These are phyloP conservation scores for Zingel zingel DNA, from an alignment of 2,113 vertebrate species.

Conservation along the genomic window DNA sequence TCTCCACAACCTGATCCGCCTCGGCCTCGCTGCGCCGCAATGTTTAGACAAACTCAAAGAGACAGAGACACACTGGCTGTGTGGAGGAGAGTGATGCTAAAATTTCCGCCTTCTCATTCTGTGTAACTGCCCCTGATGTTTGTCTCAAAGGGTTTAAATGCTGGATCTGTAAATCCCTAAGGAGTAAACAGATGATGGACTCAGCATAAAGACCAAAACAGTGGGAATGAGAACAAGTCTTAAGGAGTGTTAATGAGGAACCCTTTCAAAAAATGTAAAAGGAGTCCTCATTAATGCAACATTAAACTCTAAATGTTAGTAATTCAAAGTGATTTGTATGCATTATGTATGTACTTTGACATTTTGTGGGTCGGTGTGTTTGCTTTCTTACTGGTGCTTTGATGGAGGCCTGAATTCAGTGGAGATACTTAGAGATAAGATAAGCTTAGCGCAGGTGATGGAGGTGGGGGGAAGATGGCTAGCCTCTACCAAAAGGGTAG, in stretches of 20 bases:
- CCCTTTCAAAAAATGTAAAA: not conserved
- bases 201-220: constrained; percentile 17
- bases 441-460: too few species aligned
- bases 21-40: constrained; percentile 44
- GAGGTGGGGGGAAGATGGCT: too few species aligned
- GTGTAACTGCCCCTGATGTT: constrained; percentile 44
- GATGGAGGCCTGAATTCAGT: not conserved
- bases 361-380: not conserved
- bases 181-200: constrained; percentile 50
- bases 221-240: constrained; percentile 1
- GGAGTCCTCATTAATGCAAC: constrained; percentile 2
- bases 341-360: not conserved
- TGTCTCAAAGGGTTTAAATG: constrained; percentile 46
- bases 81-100: constrained; percentile 31
- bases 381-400: not conserved
- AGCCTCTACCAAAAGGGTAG: not conserved
- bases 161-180: constrained; percentile 30
- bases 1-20: constrained; percentile 46
- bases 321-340: not conserved
- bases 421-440: too few species aligned
- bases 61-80: constrained; percentile 58
- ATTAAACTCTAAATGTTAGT: constrained; percentile 6
- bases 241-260: too few species aligned
- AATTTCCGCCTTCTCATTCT: constrained; percentile 32
- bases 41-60: constrained; percentile 63